phyloP scores from a whole-genome alignment of 2,888 invertebrate species.

The Dicyrtoma fusca region DNA sequence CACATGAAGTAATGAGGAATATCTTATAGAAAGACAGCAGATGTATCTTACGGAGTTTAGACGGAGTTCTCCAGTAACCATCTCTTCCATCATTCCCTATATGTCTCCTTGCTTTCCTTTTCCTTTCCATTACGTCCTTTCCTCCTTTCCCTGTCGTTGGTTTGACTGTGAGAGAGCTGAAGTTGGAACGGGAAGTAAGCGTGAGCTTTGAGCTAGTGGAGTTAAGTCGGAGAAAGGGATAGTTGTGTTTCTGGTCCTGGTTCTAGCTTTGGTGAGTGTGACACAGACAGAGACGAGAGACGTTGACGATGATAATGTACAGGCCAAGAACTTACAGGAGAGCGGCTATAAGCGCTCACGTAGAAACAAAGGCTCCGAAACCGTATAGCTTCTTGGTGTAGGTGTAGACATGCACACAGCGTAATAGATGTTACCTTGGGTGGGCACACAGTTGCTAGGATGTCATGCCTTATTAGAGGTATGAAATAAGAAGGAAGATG shows the following conservation, averaged over 20 bases:
- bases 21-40: neutral
- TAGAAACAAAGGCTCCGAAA: neutral
- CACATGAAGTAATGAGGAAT: slow-evolving; percentile 28
- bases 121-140: neutral
- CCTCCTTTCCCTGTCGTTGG: no score
- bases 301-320: slow-evolving; percentile 2
- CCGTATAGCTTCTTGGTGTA: neutral
- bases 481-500: no score
- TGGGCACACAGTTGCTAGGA: no score
- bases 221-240: no score
- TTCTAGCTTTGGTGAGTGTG: no score
- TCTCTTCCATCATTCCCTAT: no score
- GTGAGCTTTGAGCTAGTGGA: no score
- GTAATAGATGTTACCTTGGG: neutral
- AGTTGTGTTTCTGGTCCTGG: neutral
- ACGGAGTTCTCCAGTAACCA: neutral
- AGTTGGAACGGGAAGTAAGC: no score
- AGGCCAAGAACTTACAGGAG: neutral
- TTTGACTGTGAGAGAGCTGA: no score
- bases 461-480: no score
- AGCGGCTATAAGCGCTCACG: neutral
- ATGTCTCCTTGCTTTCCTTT: neutral
- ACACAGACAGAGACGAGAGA: neutral
- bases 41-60: neutral
- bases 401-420: neutral